phyloP scores from a whole-genome alignment of 2,888 invertebrate genomes.

The Caenorhabditis wallacei region DNA sequence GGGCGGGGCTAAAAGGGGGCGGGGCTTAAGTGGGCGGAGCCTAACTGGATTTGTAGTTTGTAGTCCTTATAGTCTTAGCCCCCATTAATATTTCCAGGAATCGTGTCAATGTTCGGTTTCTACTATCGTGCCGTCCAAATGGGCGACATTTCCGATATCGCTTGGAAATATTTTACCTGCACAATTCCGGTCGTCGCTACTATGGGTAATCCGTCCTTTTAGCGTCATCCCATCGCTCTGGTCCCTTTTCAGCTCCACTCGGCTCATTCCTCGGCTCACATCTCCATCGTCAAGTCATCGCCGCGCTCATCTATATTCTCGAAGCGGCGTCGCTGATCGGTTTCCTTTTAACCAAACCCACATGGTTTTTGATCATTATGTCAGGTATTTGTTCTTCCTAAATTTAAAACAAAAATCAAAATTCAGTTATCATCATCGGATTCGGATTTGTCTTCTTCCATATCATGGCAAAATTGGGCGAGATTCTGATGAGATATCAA shows the following conservation, averaged over 20 bases:
- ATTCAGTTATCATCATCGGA: constrained; percentile 36
- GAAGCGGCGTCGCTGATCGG: constrained; percentile 74
- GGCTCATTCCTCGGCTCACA: constrained; percentile 56
- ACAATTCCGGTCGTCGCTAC: constrained; percentile 67
- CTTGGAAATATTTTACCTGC: constrained; percentile 67
- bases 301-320: constrained; percentile 75
- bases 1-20: no score
- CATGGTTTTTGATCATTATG: constrained; percentile 36
- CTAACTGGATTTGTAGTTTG: background rate
- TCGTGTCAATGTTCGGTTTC: constrained; percentile 74
- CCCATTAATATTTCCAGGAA: no score
- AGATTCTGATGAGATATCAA: constrained; percentile 1
- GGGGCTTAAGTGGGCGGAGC: no score
- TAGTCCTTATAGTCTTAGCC: no score
- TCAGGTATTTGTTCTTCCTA: constrained; percentile 8
- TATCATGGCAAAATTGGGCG: constrained; percentile 38
- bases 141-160: constrained; percentile 70
- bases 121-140: constrained; percentile 79
- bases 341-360: constrained; percentile 76
- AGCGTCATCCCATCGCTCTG: no score
- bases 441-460: constrained; percentile 47
- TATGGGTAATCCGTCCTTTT: constrained; percentile 2
- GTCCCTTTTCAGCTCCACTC: constrained; percentile 19
- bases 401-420: background rate
- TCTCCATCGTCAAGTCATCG: constrained; percentile 70